Evolutionary conservation across 2,888 invertebrate genomes (phyloP), one percentile per base, ranked within the genome.

Genomic region (Tigriopus californicus): DNA sequence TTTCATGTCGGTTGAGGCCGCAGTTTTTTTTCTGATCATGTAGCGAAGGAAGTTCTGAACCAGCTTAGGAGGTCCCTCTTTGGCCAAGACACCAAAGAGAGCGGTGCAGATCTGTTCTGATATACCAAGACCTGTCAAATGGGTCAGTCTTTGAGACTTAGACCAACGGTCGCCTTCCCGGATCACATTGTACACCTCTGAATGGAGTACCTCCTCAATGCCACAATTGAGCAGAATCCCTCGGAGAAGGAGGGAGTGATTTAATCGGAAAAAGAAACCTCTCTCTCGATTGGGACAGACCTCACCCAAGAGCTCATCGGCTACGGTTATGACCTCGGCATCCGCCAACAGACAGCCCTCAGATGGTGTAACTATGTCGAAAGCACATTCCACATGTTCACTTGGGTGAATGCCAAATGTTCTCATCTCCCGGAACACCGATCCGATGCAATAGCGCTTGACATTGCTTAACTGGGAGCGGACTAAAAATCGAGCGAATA

Each of bases 351-450:
- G 73, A 64, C 81, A 79, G 61, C 79, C 81, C 61, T 79, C 75
- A 61, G 76, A 79, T 1, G 87, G 80, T 4, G 85, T 83, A 40
- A 94, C 83, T 61, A 95, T 86, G 70, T 95, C 95, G 71, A 92
- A 92, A 1, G 88, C 87, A 71, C 90, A 90, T 70, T 92, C 91
- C 60, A 82, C 81, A 18, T 86, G 77, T 72, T 94, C 91, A 62
- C 83, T 78, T 0, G 95, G 95, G 72, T 91, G 89, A 66, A 85
- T 83, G 1, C 88, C 87, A 62, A 70, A 70, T 8, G 73, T 71
- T 65, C 74, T 67, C 65, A 82, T 81, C 68, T 89, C 85, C 61
- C 89, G 76, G 68, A 82, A 95, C 1, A 94, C 90, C 56, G 84
- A 78, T 65, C 87, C 90, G 6, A 94, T 80, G 1, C 83, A 79